A percentile compares a stretch with the other conserved stretches of the same genome.
phyloP scores from a whole-genome alignment of 2,797 vertebrate genomes.

The Galagoides demidoff region DNA sequence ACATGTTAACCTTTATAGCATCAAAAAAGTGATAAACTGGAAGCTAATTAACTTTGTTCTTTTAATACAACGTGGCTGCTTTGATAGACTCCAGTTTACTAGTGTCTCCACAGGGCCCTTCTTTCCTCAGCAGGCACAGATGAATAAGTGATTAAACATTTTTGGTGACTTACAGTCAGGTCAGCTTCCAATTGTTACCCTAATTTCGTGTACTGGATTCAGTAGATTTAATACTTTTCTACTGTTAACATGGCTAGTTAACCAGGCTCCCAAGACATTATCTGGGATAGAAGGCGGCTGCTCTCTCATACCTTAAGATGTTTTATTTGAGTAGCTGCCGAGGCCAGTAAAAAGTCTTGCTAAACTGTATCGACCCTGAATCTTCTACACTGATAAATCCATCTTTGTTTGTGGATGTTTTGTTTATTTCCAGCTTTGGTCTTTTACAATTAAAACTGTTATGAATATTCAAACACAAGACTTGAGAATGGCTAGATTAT shows the following conservation, averaged over 20 bases:
- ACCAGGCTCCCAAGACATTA: conserved; percentile 64
- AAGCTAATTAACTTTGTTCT: conserved; percentile 78
- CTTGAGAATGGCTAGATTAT: background rate
- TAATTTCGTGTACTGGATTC: conserved; percentile 78
- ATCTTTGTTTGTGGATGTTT: background rate
- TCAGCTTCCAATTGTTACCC: conserved; percentile 85
- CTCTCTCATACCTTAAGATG: background rate
- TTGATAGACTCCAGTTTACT: conserved; percentile 71
- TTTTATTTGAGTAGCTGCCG: background rate
- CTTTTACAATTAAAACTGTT: background rate
- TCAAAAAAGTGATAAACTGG: conserved; percentile 70
- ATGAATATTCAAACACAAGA: background rate
- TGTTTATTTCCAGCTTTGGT: background rate
- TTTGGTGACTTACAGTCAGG: conserved; percentile 79
- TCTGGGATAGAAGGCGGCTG: background rate
- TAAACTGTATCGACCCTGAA: background rate
- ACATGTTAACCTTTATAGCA: conserved; percentile 60
- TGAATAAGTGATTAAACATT: conserved; percentile 84
- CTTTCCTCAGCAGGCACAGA: conserved; percentile 73
- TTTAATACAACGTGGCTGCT: conserved; percentile 71
- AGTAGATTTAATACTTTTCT: conserved; percentile 74
- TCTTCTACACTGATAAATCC: background rate
- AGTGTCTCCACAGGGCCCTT: conserved; percentile 70
- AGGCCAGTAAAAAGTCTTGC: background rate
- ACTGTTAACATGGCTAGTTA: conserved; percentile 56